Conservation (phyloP, 2,888 invertebrate species). For the Xylophagus ater region DNA sequence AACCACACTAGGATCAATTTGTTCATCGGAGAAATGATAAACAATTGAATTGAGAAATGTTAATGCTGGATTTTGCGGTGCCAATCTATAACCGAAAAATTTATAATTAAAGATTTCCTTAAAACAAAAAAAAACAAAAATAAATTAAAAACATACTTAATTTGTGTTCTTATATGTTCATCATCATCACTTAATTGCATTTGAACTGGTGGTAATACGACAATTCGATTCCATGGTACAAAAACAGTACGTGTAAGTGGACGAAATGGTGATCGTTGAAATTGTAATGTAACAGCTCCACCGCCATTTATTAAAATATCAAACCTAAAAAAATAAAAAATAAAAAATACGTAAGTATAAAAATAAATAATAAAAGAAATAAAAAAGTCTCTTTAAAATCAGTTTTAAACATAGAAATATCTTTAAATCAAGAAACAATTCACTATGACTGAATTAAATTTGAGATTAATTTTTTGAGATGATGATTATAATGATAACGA, state of each 20-base stretch:
- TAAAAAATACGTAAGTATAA: not conserved
- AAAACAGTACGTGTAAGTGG: conserved; percentile 80
- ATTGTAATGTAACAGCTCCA: conserved; percentile 91
- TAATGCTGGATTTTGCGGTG: conserved; percentile 36
- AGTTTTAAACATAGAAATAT: too few relatives aligned
- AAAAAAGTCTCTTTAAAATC: conserved; percentile 6
- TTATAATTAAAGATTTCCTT: not conserved
- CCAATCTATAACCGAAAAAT: conserved; percentile 25
- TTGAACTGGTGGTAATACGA: conserved; percentile 78
- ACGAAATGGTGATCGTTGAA: conserved; percentile 89
- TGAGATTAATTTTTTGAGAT: too few relatives aligned
- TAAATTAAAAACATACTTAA: conserved; percentile 29
- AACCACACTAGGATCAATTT: conserved; percentile 45
- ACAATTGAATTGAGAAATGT: conserved; percentile 39
- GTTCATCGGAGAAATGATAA: conserved; percentile 38
- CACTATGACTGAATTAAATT: too few relatives aligned
- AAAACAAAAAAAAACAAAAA: conserved; percentile 9
- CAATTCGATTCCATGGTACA: conserved; percentile 95
- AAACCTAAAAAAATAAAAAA: conserved; percentile 55
- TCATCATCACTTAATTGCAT: conserved; percentile 73
- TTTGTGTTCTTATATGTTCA: conserved; percentile 37
- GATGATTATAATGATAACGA: not conserved
- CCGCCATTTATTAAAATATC: conserved; percentile 98
- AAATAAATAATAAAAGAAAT: conserved; percentile 2
- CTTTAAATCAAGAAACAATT: too few relatives aligned